Percentiles rank a stretch among this genome's conserved stretches.
Conservation (phyloP, 2,888 invertebrate species). For the Clusia tigrina region DNA sequence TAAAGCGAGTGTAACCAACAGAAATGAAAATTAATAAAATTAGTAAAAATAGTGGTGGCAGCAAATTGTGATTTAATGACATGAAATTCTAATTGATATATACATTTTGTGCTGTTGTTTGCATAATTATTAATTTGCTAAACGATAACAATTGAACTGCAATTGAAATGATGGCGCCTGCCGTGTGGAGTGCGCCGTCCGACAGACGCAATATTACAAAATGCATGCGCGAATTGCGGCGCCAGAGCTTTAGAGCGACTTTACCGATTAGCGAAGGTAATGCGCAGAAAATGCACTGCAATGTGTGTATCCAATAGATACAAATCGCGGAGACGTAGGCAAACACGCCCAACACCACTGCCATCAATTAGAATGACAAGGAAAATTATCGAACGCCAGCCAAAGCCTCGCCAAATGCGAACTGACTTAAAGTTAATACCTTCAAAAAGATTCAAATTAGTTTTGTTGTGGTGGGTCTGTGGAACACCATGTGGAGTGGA, state of each 20-base stretch:
- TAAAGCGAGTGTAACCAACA: too few species aligned
- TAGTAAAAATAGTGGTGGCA: too few species aligned
- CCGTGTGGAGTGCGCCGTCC: neutral
- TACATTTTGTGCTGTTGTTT: too few species aligned
- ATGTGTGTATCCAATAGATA: neutral
- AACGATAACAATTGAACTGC: constrained; percentile 2
- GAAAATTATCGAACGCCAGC: constrained; percentile 43
- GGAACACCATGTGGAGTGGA: too few species aligned
- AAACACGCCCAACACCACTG: constrained; percentile 16
- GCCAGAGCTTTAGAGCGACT: constrained; percentile 55
- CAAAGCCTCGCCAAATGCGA: constrained; percentile 52
- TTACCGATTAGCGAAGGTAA: constrained; percentile 53
- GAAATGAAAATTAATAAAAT: too few species aligned
- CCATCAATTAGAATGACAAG: constrained; percentile 53
- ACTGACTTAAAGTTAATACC: constrained; percentile 52
- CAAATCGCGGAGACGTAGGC: neutral
- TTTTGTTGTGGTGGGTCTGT: too few species aligned
- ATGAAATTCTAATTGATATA: too few species aligned
- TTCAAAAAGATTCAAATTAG: constrained; percentile 15
- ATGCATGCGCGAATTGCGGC: constrained; percentile 37
- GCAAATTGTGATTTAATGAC: too few species aligned
- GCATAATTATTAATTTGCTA: too few species aligned
- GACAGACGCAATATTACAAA: neutral
- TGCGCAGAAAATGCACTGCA: constrained; percentile 44
- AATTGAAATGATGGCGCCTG: constrained; percentile 8